Evolutionary conservation across 2,113 vertebrate genomes (phyloP).

Genomic region (Globicephala melas): DNA sequence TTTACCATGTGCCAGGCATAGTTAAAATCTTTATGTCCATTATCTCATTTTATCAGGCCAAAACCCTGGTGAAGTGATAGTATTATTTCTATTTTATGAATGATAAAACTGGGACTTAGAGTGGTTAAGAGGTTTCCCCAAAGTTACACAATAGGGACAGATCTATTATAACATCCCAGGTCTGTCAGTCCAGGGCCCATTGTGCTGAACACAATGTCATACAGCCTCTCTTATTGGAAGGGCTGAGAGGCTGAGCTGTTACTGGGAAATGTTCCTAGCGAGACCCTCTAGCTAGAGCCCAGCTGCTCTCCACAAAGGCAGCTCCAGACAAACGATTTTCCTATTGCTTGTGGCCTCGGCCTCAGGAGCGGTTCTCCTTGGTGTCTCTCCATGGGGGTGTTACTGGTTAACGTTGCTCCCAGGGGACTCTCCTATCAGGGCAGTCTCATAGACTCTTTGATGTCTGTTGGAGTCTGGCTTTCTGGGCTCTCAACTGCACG

Average conservation of each 20-base stretch:
- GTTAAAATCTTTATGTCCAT: background rate
- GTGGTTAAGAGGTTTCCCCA: background rate
- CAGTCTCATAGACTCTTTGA: background rate
- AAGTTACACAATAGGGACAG: background rate
- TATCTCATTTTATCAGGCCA: background rate
- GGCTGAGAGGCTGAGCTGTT: background rate
- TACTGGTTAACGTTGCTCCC: background rate
- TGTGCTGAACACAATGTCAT: background rate
- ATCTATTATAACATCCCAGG: background rate
- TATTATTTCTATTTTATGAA: background rate
- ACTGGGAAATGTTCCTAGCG: background rate
- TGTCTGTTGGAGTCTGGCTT: background rate
- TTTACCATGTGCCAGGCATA: background rate
- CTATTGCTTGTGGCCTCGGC: background rate
- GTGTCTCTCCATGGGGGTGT: background rate
- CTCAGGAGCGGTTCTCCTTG: background rate
- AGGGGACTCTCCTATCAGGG: background rate
- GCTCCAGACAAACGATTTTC: background rate
- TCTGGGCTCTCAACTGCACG: background rate
- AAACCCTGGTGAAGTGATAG: background rate
- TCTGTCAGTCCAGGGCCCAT: background rate
- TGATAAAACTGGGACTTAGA: background rate
- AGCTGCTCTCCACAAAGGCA: background rate
- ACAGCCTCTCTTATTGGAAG: background rate
- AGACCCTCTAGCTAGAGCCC: background rate